Percentiles rank a stretch among this genome's conserved stretches.
Conservation (phyloP, 2,113 vertebrate genomes). For the Trachemys scripta region DNA sequence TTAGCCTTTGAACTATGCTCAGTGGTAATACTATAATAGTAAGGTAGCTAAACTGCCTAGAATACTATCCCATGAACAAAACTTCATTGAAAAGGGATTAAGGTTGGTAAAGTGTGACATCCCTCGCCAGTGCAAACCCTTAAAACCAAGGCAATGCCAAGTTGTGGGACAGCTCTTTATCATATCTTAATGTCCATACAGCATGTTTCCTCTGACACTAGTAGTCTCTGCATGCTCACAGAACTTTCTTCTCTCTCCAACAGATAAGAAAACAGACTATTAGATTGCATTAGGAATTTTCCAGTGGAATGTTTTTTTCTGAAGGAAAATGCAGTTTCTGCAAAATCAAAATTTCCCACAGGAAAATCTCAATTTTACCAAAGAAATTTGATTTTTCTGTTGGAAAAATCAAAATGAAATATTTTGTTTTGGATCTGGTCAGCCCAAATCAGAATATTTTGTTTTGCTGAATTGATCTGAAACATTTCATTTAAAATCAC, state of each 20-base stretch:
- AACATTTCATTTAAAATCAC: not conserved
- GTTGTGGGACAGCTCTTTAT: slow-evolving; percentile 5
- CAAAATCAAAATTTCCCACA: not conserved
- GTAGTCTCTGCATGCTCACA: not conserved
- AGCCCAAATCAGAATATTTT: not conserved
- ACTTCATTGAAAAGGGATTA: slow-evolving; percentile 65
- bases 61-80: slow-evolving; percentile 39
- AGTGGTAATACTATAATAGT: slow-evolving; percentile 12
- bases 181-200: slow-evolving; percentile 15
- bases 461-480: not conserved
- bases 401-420: not conserved
- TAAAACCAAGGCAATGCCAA: slow-evolving; percentile 7
- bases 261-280: not conserved
- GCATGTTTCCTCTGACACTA: slow-evolving; percentile 32
- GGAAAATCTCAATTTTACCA: not conserved
- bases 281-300: not conserved
- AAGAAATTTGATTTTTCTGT: not conserved
- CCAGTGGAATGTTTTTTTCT: not conserved
- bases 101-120: slow-evolving; percentile 6
- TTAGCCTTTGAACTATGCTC: not conserved
- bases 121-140: not conserved
- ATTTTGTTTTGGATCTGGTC: not conserved
- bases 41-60: not conserved
- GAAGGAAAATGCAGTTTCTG: not conserved
- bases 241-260: not conserved